Evolutionary conservation across 1,140 invertebrate genomes (phyloP), one percentile per base, ranked within the genome.

Genomic region (Micrasema minimum): DNA sequence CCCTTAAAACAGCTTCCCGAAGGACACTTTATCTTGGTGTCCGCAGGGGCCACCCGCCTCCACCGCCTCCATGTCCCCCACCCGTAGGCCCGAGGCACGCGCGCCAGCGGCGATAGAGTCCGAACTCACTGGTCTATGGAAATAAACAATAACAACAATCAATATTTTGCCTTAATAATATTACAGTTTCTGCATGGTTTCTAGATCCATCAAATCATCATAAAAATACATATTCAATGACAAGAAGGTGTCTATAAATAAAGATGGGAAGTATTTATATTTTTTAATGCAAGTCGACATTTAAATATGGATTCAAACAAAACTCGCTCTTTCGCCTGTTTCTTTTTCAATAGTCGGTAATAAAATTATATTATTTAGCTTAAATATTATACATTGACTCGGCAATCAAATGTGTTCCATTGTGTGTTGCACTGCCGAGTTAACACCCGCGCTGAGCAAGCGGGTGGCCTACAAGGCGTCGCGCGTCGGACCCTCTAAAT

Each of bases 1-100:
- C 81, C 74, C 89, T 83, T 74, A 92, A 90, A 92, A 90, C 1
- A 93, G 82, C 74, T 89, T 88, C 14, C 90, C 90, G 4, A 92
- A 85, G 0, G 90, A 89, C 91, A 92, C 81, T 91, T 91, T 78
- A 90, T 90, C 53, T 46, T 62, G n/a, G 12, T 22, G 53, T 62
- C 57, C 51, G 53, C 41, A 14, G 50, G 35, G 50, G 50, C 41
- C 43, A 59, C 46, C 31, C 23, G 18, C 51, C 65, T n/a, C 65
- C 22, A 38, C 35, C 43, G 16, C 53, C 37, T 62, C 68, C 64
- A 74, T 37, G 14, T 65, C 35, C 11, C 46, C 68, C 23, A 14
- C 48, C 37, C 3, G 26, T 2, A 62, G 59, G 2, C 66, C 68
- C 48, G 57, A 48, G 59, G 57, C 31, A 18, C 69, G 59, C 69